Evolutionary conservation across 2,888 invertebrate species (phyloP).

Genomic region (Ochropacha duplaris): DNA sequence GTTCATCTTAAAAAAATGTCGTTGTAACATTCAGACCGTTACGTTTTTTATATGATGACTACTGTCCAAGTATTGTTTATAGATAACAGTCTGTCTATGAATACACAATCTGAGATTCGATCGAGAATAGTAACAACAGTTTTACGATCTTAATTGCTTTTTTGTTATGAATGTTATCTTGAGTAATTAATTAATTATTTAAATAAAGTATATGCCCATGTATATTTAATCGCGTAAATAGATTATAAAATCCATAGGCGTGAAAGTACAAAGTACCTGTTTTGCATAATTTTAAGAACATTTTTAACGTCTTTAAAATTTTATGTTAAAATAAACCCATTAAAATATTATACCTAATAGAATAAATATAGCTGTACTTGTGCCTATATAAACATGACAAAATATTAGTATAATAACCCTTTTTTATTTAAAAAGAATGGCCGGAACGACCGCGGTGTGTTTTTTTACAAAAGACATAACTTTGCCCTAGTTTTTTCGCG

Average conservation of each 20-base stretch:
- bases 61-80: constrained; percentile 58
- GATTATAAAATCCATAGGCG: background rate
- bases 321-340: constrained; percentile 6
- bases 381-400: constrained; percentile 42
- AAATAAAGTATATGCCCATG: background rate
- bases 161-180: background rate
- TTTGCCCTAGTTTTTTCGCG: constrained; percentile 65
- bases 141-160: background rate
- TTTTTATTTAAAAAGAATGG: constrained; percentile 37
- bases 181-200: background rate
- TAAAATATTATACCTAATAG: constrained; percentile 21
- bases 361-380: constrained; percentile 20
- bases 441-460: constrained; percentile 27
- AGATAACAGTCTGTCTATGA: constrained; percentile 35
- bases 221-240: background rate
- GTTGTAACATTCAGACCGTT: constrained; percentile 74
- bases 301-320: background rate
- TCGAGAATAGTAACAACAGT: too few species aligned
- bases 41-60: constrained; percentile 57
- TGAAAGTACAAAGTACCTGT: constrained; percentile 3
- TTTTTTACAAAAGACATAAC: constrained; percentile 31
- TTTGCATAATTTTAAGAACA: background rate
- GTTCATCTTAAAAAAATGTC: constrained; percentile 57
- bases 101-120: too few species aligned
- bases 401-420: constrained; percentile 39